Evolutionary conservation across 2,797 vertebrate genomes (phyloP), one percentile per base, ranked within the genome.

Genomic region (Myotis planiceps): DNA sequence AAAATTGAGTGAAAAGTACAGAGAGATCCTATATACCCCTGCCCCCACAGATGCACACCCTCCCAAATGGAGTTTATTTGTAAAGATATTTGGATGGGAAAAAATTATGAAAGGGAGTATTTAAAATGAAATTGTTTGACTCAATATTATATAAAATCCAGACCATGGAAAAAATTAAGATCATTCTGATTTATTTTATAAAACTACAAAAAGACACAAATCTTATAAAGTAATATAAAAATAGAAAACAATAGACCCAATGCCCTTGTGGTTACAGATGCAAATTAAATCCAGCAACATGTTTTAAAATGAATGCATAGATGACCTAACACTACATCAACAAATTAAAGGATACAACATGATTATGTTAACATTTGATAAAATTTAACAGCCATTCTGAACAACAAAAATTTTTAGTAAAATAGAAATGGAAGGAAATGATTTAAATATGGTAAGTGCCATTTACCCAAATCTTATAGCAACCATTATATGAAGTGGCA

Each of bases 61-160:
- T 32, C n/a, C 27, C 49, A 27, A 9, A 15, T 34, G 37, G 25
- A 80, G 18, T 27, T 66, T 60, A 51, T 75, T 90, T 88, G 27
- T 85, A 88, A 95, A 92, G n/a, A 86, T 83, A 8, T 75, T 92
- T 82, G 21, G 53, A 53, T 74, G 55, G 27, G 45, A 37, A 92
- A 65, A 60, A 23, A 27, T 39, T 47, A 27, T 83, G 51, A 63
- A 85, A 53, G 42, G n/a, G 76, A 72, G 2, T 87, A 55, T 65
- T 83, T n/a, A 84, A 81, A 89, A 69, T 75, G 27, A 32, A 87
- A 14, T 75, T 83, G 15, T 92, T 86, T 92, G 55, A 91, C 80
- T 86, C 34, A 89, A 83, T 45, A 89, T 86, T 27, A 66, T 63
- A 82, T 76, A 80, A 90, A 89, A 72, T 66, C n/a, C 29, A 91